Conservation (phyloP, 1,140 invertebrate genomes). For the Tribolium castaneum region DNA sequence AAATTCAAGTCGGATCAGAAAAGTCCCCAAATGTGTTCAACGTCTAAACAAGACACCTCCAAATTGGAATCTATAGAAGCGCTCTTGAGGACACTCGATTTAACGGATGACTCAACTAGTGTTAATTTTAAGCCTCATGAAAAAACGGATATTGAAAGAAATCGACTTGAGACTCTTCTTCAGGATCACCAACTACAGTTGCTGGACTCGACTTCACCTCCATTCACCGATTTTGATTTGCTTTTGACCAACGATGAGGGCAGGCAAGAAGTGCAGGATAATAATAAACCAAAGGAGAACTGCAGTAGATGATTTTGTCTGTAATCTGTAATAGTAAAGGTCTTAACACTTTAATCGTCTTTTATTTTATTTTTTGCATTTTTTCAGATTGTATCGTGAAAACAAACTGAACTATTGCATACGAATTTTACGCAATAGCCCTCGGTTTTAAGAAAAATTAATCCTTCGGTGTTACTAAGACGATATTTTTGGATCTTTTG, state of each 20-base stretch:
- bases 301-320: too few relatives aligned
- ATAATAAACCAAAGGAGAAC: too few relatives aligned
- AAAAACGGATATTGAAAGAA: neutral
- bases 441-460: too few relatives aligned
- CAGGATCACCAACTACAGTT: neutral
- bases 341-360: too few relatives aligned
- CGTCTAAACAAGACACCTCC: neutral
- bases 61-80: neutral
- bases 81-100: neutral
- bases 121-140: neutral
- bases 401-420: too few relatives aligned
- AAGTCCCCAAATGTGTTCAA: neutral
- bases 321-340: too few relatives aligned
- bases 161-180: neutral
- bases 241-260: neutral
- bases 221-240: neutral
- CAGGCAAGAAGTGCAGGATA: neutral
- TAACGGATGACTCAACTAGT: neutral
- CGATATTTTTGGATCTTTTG: too few relatives aligned
- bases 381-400: too few relatives aligned
- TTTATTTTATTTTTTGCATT: too few relatives aligned
- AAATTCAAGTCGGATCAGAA: neutral
- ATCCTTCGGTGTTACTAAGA: too few relatives aligned
- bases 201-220: neutral
- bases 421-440: too few relatives aligned